Conservation (phyloP, 2,888 invertebrate species). For the Hoplodrina blanda region DNA sequence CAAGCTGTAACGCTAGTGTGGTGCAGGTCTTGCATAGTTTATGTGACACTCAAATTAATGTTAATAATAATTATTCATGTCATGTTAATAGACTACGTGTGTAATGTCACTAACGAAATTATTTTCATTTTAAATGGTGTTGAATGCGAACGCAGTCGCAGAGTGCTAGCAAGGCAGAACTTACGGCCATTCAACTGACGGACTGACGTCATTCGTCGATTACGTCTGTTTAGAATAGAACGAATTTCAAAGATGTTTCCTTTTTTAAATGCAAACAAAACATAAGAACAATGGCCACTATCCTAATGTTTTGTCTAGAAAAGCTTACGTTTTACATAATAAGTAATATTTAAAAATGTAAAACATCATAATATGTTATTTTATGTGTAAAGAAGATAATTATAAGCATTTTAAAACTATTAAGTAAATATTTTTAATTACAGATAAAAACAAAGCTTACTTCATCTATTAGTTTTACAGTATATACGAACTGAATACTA, state of each 20-base stretch:
- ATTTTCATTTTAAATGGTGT: background rate
- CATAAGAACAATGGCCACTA: background rate
- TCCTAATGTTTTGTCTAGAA: background rate
- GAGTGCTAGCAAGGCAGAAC: background rate
- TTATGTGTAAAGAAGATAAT: too few relatives aligned
- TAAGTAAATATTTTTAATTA: background rate
- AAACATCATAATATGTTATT: too few relatives aligned
- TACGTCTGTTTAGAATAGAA: background rate
- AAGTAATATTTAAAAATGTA: background rate
- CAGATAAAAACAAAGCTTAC: background rate
- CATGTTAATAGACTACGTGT: conserved; percentile 22
- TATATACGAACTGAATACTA: conserved; percentile 5
- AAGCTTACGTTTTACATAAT: background rate
- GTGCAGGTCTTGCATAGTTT: conserved; percentile 10
- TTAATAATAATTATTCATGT: conserved; percentile 2
- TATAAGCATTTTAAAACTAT: background rate
- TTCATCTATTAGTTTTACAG: background rate
- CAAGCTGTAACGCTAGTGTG: conserved; percentile 12
- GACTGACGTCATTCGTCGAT: background rate
- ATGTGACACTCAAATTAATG: conserved; percentile 8
- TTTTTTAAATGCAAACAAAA: background rate
- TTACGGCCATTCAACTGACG: background rate
- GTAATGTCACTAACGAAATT: conserved; percentile 1
- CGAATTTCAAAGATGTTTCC: background rate
- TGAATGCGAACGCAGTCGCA: background rate